phyloP scores from a whole-genome alignment of 2,888 invertebrate genomes.

The Drosophila infuscata region DNA sequence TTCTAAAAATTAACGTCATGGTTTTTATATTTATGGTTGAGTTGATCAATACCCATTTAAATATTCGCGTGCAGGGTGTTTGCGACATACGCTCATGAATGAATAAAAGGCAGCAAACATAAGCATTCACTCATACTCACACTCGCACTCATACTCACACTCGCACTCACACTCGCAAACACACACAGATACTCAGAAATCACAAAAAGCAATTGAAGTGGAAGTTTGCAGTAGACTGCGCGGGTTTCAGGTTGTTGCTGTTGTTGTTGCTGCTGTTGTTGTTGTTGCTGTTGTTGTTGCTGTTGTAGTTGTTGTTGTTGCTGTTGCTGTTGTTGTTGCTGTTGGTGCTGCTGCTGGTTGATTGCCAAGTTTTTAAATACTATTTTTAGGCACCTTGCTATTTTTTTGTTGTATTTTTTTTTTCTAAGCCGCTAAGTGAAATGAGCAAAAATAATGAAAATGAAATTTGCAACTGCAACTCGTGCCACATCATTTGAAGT shows the following conservation, averaged over 20 bases:
- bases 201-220: slow-evolving; percentile 64
- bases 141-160: slow-evolving; percentile 11
- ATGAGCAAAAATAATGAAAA: slow-evolving; percentile 46
- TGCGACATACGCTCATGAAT: slow-evolving; percentile 63
- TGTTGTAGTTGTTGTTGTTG: slow-evolving; percentile 2
- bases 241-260: slow-evolving; percentile 25
- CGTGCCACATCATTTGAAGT: slow-evolving; percentile 30
- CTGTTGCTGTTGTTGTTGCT: not conserved
- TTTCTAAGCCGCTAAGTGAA: slow-evolving; percentile 43
- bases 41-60: not conserved
- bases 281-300: slow-evolving; percentile 9
- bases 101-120: slow-evolving; percentile 63
- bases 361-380: slow-evolving; percentile 56
- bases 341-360: slow-evolving; percentile 22
- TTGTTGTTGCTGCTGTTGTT: not conserved
- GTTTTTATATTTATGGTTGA: not conserved
- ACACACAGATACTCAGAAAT: slow-evolving; percentile 28
- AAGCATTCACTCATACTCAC: slow-evolving; percentile 34
- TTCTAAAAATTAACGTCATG: not conserved
- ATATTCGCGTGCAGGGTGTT: slow-evolving; percentile 34
- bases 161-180: slow-evolving; percentile 10
- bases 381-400: slow-evolving; percentile 60
- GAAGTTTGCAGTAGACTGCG: slow-evolving; percentile 69
- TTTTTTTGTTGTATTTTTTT: not conserved
- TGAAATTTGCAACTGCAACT: slow-evolving; percentile 49